Evolutionary conservation across 1,140 invertebrate species (phyloP), one percentile per base, ranked within the genome.

Genomic region (Pissodes strobi): DNA sequence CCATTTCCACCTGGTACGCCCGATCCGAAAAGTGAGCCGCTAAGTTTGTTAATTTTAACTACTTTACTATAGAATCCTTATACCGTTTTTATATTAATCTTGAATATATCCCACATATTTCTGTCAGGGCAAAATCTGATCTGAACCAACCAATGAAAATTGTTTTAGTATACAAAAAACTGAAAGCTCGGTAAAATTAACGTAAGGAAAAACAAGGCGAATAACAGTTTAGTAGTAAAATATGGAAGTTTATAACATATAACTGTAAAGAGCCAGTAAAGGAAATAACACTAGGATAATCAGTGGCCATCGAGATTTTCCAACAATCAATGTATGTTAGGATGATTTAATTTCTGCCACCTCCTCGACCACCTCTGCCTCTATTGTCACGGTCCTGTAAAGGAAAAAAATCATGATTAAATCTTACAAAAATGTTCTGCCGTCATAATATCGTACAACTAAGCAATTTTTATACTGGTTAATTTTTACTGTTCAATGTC

Each of bases 1-100:
- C 19, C 27, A n/a, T 60, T 23, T 27, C 13, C 60, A 10, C 19
- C 10, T 8, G 4, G 22, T 46, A 46, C 55, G 12, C 37, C 39
- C 68, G 73, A 76, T 76, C 74, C 74, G 74, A 76, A 75, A 52
- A 75, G 74, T 76, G 74, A 69, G 69, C 73, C 66, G 59, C 70
- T 72, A 72, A 69, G 65, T 69, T 72, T 69, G 59, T 68, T 70
- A 71, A 68, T 71, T 55, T 74, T 63, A 72, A 73, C 68, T 76
- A 74, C 67, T 68, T 69, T 73, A 72, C 67, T 75, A 69, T 71
- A 71, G 67, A 69, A 74, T 76, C 73, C 73, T 75, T 76, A 75
- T 75, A 76, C 74, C 74, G 65, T 74, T 73, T 67, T 25, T 48
- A 25, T 18, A 13, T 43, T 43, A 39, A 25, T 19, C 18, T 57